A percentile compares a stretch with the other conserved stretches of the same genome.
Evolutionary conservation across 1,140 invertebrate species (phyloP).

Genomic region (Hestina assimilis): DNA sequence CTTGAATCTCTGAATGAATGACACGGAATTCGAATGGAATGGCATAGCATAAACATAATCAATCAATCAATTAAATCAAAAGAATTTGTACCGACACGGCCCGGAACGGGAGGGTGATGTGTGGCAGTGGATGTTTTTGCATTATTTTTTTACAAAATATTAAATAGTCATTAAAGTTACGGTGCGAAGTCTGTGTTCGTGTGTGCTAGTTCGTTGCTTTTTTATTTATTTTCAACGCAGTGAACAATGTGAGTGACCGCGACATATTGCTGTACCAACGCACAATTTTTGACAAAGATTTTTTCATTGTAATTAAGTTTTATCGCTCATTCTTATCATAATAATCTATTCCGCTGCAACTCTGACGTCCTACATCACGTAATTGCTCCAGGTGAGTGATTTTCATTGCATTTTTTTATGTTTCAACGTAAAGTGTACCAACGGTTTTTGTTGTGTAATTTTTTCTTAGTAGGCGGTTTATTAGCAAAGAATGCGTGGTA

Average conservation of each 20-base stretch:
- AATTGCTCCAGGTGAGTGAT: constrained; percentile 42
- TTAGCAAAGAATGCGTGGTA: background rate
- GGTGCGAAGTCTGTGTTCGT: constrained; percentile 4
- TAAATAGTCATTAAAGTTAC: background rate
- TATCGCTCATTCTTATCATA: constrained; percentile 45
- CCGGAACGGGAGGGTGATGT: constrained; percentile 14
- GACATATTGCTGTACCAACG: constrained; percentile 31
- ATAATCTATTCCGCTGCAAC: constrained; percentile 40
- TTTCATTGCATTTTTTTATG: constrained; percentile 22
- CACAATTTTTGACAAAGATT: constrained; percentile 30
- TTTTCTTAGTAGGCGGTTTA: background rate
- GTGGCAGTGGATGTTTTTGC: constrained; percentile 7
- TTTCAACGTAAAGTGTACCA: constrained; percentile 13
- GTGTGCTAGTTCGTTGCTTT: constrained; percentile 11
- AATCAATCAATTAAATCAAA: constrained; percentile 37
- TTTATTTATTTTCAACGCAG: constrained; percentile 16
- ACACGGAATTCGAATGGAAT: constrained; percentile 29
- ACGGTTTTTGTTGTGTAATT: constrained; percentile 20
- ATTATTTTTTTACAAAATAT: constrained; percentile 10
- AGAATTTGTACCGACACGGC: constrained; percentile 28
- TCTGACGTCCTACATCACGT: constrained; percentile 28
- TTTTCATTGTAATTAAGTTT: constrained; percentile 35
- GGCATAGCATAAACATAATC: constrained; percentile 38
- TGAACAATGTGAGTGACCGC: constrained; percentile 30
- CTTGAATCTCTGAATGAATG: constrained; percentile 11